phyloP scores from a whole-genome alignment of 37 sponge, comb jelly and placozoan genomes.

The Cliona cf. orientalis region DNA sequence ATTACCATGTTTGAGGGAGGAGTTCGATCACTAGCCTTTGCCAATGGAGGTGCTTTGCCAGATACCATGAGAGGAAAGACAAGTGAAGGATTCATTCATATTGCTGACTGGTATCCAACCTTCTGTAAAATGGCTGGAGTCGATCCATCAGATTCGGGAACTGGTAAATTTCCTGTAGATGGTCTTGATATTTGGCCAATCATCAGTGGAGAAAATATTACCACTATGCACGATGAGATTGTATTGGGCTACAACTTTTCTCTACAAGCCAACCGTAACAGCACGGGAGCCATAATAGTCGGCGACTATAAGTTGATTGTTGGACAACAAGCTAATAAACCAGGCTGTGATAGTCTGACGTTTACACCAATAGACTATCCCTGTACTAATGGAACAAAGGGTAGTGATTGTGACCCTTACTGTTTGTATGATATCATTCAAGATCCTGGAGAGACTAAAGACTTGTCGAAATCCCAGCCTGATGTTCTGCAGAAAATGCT shows the following conservation, averaged over 20 bases:
- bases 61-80: slow-evolving; percentile 16
- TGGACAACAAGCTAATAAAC: slow-evolving; percentile 1
- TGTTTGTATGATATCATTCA: slow-evolving; percentile 18
- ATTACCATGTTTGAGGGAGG: slow-evolving; percentile 63
- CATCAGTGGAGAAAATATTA: slow-evolving; percentile 13
- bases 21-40: slow-evolving; percentile 56
- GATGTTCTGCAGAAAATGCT: slow-evolving; percentile 19
- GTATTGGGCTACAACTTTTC: slow-evolving; percentile 36
- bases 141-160: slow-evolving; percentile 8
- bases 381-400: slow-evolving; percentile 1
- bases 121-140: slow-evolving; percentile 45
- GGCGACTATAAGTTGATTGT: slow-evolving; percentile 42
- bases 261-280: background rate
- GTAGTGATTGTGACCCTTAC: slow-evolving; percentile 17
- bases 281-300: slow-evolving; percentile 21
- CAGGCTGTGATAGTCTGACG: slow-evolving; percentile 26
- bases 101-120: slow-evolving; percentile 53
- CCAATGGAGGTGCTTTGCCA: slow-evolving; percentile 13
- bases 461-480: slow-evolving; percentile 18
- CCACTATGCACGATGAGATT: slow-evolving; percentile 21
- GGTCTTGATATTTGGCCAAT: slow-evolving; percentile 48
- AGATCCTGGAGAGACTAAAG: slow-evolving; percentile 34
- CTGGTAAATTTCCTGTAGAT: slow-evolving; percentile 48
- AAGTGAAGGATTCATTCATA: slow-evolving; percentile 46
- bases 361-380: slow-evolving; percentile 29